Evolutionary conservation across 2,888 invertebrate species (phyloP).

Genomic region (Gnatocerus cornutus): DNA sequence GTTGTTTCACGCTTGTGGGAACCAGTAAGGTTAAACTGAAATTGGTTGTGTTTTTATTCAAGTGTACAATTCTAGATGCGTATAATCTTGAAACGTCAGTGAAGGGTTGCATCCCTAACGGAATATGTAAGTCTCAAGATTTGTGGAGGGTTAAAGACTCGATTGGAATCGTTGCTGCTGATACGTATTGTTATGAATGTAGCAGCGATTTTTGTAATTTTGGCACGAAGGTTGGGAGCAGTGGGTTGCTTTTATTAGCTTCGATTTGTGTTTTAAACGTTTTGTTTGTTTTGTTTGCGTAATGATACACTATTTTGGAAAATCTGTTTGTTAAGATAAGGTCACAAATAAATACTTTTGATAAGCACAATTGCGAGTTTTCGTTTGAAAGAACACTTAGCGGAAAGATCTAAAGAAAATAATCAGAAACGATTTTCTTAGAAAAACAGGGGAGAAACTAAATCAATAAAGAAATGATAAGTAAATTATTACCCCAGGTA

Average conservation of each 20-base stretch:
- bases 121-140: neutral
- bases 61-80: too few relatives aligned
- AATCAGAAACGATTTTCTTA: too few relatives aligned
- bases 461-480: too few relatives aligned
- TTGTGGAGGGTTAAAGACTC: neutral
- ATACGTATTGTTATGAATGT: slow-evolving; percentile 14
- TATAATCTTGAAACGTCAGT: neutral
- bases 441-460: too few relatives aligned
- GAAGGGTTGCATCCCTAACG: slow-evolving; percentile 14
- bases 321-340: too few relatives aligned
- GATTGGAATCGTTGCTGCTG: neutral
- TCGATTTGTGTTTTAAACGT: neutral
- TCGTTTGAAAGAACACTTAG: too few relatives aligned
- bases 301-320: neutral
- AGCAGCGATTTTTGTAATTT: slow-evolving; percentile 3
- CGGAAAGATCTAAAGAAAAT: too few relatives aligned
- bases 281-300: neutral
- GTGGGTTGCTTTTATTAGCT: slow-evolving; percentile 6
- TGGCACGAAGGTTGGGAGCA: neutral
- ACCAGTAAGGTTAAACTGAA: slow-evolving; percentile 4
- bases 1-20: slow-evolving; percentile 11
- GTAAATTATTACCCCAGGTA: too few relatives aligned
- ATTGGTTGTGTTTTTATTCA: neutral
- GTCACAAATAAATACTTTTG: too few relatives aligned
- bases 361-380: too few relatives aligned